Base-by-base conservation (phyloP, 2,888 invertebrate species). In the Morpho achilles region DNA sequence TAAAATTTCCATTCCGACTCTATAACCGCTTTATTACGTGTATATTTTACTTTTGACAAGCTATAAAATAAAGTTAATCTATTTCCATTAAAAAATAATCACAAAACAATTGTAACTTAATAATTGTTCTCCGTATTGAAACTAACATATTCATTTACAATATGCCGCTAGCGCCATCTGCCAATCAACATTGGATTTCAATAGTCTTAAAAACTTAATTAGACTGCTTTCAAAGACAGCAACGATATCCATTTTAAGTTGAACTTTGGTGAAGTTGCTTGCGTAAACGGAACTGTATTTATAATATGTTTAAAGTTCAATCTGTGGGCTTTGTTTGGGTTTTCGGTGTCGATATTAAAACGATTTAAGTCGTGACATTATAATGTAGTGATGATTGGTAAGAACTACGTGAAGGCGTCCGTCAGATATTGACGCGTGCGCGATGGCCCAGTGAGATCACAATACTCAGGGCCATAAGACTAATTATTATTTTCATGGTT, bases 141-240 rank as follows among this genome's bases (percentile, higher is more conserved):
- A 69, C 66, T 68, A 69, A 72, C 66, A 61, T 82, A 83, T 85
- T 77, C 79, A 87, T 87, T 84, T 82, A 75, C 76, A 80, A 80
- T 48, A 74, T 69, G 86, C 88, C 87, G 79, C 82, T 82, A 86
- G 89, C 88, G 87, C 87, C 89, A 86, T 82, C 82, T 87, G 87
- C 78, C 89, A 87, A 82, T 89, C 89, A 87, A 80, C 77, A 83
- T 79, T 78, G 79, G 78, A 80, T 83, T 86, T 87, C 85, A 84
- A 87, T 84, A 80, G 77, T 79, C 73, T 77, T 87, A 86, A 79
- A 87, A 87, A 87, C 84, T 80, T 86, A 87, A 88, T 87, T 88
- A 88, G 87, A 78, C 84, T 80, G 82, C 87, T 87, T 82, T 89
- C 80, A 82, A 84, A 84, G 84, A 81, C 80, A 79, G 76, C 77